phyloP scores from a whole-genome alignment of 1,140 invertebrate species.

The Helicoverpa armigera region DNA sequence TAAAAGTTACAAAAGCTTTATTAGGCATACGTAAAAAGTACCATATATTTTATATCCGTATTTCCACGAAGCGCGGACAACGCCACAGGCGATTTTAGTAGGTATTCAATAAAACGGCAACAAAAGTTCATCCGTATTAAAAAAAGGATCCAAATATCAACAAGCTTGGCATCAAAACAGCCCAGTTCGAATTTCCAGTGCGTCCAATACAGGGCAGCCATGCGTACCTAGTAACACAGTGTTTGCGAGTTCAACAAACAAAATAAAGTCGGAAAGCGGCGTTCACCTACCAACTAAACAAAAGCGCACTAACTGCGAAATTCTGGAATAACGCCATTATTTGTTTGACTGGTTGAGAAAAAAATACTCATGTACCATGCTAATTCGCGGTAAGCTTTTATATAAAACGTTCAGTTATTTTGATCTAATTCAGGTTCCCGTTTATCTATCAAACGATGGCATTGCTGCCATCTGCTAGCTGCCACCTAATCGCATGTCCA shows the following conservation, averaged over 20 bases:
- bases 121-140: not conserved
- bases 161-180: constrained; percentile 13
- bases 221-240: constrained; percentile 15
- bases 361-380: not conserved
- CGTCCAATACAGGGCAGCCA: constrained; percentile 4
- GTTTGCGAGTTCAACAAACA: constrained; percentile 25
- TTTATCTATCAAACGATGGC: too few species aligned
- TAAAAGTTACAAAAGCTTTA: too few species aligned
- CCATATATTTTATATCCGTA: too few species aligned
- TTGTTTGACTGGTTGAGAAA: not conserved
- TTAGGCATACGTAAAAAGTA: too few species aligned
- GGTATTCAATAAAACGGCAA: not conserved
- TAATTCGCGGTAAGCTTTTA: not conserved
- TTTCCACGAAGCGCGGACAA: too few species aligned
- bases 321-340: constrained; percentile 6
- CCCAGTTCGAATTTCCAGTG: constrained; percentile 14
- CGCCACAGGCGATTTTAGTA: not conserved
- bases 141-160: constrained; percentile 8
- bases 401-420: too few species aligned
- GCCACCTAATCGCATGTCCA: too few species aligned
- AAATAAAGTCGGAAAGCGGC: constrained; percentile 13
- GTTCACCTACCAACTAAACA: not conserved
- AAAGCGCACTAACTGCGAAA: not conserved
- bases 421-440: too few species aligned
- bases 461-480: too few species aligned